Conservation (phyloP, 2,113 vertebrate genomes). For the Excalfactoria chinensis region DNA sequence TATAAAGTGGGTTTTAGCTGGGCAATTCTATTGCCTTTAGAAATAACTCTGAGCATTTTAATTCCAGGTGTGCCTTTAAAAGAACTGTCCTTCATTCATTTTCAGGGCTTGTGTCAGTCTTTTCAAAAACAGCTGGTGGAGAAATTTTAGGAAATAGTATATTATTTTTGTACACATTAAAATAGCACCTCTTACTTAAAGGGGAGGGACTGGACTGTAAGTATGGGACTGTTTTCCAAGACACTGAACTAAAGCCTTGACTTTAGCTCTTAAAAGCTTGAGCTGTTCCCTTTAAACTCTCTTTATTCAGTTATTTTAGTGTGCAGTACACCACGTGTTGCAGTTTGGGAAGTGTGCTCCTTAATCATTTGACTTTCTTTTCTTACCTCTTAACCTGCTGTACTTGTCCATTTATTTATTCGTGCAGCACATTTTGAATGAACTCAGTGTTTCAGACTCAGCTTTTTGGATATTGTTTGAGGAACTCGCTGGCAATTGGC, state of each 20-base stretch:
- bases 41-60: not conserved
- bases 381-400: not conserved
- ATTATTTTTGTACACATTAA: not conserved
- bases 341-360: not conserved
- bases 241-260: not conserved
- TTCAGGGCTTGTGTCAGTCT: not conserved
- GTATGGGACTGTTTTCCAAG: not conserved
- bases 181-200: not conserved
- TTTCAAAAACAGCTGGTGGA: not conserved
- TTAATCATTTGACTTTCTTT: not conserved
- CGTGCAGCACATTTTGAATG: not conserved
- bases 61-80: not conserved
- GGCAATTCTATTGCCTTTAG: not conserved
- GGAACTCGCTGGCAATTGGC: not conserved
- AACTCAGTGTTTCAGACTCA: not conserved
- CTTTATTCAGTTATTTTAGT: not conserved
- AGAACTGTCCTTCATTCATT: not conserved
- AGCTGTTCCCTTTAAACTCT: not conserved
- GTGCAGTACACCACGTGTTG: not conserved
- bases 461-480: constrained; percentile 18
- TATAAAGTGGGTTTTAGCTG: not conserved
- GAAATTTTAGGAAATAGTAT: not conserved
- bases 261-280: not conserved
- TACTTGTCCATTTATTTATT: not conserved
- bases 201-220: not conserved